Conservation (phyloP, 1,140 invertebrate species). For the Pseudomyrmex cubaensis region DNA sequence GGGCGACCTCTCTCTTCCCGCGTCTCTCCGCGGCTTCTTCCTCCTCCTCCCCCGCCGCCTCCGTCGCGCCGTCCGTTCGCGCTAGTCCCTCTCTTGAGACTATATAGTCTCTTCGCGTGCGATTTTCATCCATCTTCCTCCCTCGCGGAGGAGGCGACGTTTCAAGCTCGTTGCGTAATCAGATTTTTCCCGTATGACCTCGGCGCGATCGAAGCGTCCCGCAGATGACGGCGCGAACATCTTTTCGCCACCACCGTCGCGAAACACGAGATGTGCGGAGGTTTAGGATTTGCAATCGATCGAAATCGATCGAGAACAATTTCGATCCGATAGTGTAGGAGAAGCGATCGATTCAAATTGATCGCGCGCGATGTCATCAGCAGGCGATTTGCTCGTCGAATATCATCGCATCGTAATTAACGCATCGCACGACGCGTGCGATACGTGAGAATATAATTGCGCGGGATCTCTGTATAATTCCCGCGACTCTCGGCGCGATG, state of each 20-base stretch:
- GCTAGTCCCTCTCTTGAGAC: slow-evolving; percentile 15
- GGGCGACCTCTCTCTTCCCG: slow-evolving; percentile 71
- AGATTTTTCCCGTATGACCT: slow-evolving; percentile 65
- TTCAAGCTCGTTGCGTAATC: slow-evolving; percentile 66
- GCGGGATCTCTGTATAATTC: no score
- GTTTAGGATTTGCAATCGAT: no score
- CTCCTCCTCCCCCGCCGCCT: slow-evolving; percentile 20
- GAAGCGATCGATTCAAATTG: no score
- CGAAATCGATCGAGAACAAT: no score
- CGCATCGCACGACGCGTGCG: not conserved
- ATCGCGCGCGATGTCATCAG: no score
- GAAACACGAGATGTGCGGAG: slow-evolving; percentile 16
- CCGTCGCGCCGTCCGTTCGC: not conserved
- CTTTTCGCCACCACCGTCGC: not conserved
- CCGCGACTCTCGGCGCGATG: slow-evolving; percentile 17
- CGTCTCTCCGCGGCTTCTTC: slow-evolving; percentile 44
- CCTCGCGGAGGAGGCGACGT: slow-evolving; percentile 47
- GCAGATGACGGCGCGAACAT: slow-evolving; percentile 28
- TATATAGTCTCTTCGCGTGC: slow-evolving; percentile 18
- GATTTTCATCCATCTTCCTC: slow-evolving; percentile 65
- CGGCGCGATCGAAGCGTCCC: slow-evolving; percentile 32
- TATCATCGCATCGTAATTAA: slow-evolving; percentile 15
- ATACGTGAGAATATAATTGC: not conserved
- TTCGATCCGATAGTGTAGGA: no score
- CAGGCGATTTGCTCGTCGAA: no score